Conservation (phyloP, 30 jellyfish, hydroid and myxozoan genomes). For the Clytia hemisphaerica region DNA sequence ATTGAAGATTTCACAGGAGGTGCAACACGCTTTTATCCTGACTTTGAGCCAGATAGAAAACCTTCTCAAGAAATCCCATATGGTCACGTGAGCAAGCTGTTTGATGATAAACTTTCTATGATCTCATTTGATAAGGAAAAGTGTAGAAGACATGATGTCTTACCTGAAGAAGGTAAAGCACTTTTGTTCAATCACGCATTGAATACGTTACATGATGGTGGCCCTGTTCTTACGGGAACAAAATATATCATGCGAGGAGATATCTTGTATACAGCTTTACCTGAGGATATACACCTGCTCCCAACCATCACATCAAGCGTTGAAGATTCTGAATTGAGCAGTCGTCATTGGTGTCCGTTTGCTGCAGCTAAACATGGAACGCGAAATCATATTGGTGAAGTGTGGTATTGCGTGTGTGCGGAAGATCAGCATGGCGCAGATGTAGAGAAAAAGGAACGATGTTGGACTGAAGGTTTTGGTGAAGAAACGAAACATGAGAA, state of each 20-base stretch:
- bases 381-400: neutral
- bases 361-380: constrained; percentile 17
- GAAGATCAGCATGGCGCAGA: constrained; percentile 12
- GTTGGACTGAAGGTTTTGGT: neutral
- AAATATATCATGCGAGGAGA: constrained; percentile 21
- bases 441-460: neutral
- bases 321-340: neutral
- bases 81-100: constrained; percentile 7
- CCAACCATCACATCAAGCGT: neutral
- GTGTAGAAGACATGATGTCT: neutral
- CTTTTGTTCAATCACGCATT: constrained; percentile 2
- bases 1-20: constrained; percentile 14
- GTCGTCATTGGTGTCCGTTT: constrained; percentile 22
- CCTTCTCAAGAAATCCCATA: constrained; percentile 1
- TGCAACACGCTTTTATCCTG: constrained; percentile 4
- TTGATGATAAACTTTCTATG: no score
- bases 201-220: constrained; percentile 5
- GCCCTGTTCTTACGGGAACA: neutral
- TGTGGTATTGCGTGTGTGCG: constrained; percentile 16
- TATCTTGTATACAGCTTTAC: constrained; percentile 2
- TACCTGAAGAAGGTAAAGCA: constrained; percentile 3
- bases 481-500: neutral
- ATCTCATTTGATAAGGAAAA: neutral
- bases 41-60: neutral
- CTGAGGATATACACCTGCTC: constrained; percentile 6